These are phyloP conservation scores for Argyrosomus japonicus DNA, from an alignment of 2,113 vertebrate genomes.

Conservation along the genomic window DNA sequence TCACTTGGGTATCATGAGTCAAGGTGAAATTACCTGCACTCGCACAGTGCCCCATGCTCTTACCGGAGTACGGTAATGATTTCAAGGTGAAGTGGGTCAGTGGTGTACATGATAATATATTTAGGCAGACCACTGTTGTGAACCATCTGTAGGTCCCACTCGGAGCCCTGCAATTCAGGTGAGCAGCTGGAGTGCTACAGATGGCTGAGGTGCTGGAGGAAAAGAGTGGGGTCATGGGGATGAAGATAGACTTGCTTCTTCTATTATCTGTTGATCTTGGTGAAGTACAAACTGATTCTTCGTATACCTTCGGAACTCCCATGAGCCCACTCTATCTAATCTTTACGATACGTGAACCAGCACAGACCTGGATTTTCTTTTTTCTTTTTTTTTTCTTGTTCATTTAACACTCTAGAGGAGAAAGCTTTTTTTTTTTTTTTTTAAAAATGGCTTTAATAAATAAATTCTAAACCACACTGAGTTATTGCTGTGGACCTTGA, in stretches of 20 bases:
- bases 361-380: conserved; percentile 4
- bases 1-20: conserved; percentile 62
- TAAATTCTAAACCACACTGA: conserved; percentile 23
- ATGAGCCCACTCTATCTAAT: conserved; percentile 6
- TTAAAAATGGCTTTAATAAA: conserved; percentile 45
- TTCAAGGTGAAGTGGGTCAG: conserved; percentile 82
- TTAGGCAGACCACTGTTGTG: conserved; percentile 83
- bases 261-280: conserved; percentile 56
- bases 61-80: conserved; percentile 65
- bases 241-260: conserved; percentile 40
- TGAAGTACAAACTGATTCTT: conserved; percentile 41
- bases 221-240: conserved; percentile 49
- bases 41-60: conserved; percentile 57
- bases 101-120: conserved; percentile 82
- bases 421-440: conserved; percentile 8
- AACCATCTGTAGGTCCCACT: conserved; percentile 79
- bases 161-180: conserved; percentile 76
- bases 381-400: background rate
- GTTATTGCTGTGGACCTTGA: conserved; percentile 48
- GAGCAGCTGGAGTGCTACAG: conserved; percentile 86
- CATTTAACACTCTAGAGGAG: background rate
- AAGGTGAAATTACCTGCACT: conserved; percentile 70
- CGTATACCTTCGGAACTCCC: conserved; percentile 16
- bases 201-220: conserved; percentile 74
- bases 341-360: conserved; percentile 25